Percentiles rank a stretch among this genome's conserved stretches.
Conservation (phyloP, 2,797 vertebrate genomes). For the Fratercula arctica region DNA sequence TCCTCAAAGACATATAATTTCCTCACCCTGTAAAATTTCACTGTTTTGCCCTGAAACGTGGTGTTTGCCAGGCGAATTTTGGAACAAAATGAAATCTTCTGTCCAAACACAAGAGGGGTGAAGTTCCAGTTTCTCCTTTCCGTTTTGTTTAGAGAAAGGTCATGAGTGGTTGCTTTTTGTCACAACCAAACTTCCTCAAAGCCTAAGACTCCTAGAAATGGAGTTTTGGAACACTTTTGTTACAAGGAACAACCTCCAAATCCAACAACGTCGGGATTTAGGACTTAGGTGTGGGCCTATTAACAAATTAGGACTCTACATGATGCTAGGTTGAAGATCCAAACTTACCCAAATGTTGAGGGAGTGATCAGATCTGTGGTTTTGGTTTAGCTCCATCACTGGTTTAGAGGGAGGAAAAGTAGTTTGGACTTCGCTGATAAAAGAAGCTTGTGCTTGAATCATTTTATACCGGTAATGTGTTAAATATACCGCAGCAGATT, state of each 20-base stretch:
- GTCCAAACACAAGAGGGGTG: not conserved
- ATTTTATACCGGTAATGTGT: slow-evolving; percentile 35
- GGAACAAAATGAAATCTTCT: not conserved
- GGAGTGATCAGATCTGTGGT: slow-evolving; percentile 25
- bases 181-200: not conserved
- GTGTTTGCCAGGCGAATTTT: not conserved
- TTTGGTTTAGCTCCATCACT: slow-evolving; percentile 36
- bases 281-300: not conserved
- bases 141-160: not conserved
- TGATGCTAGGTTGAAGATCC: slow-evolving; percentile 6
- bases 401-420: not conserved
- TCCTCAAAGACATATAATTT: not conserved
- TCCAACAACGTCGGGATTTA: not conserved
- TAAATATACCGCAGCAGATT: slow-evolving; percentile 68
- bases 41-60: not conserved
- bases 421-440: slow-evolving; percentile 34
- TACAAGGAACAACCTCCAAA: not conserved
- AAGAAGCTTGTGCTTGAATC: not conserved
- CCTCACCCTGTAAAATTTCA: slow-evolving; percentile 26
- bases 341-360: slow-evolving; percentile 1
- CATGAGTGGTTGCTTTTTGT: not conserved
- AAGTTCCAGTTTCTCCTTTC: not conserved
- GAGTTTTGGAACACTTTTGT: not conserved
- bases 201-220: not conserved
- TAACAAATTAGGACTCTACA: not conserved